Evolutionary conservation across 2,888 invertebrate genomes (phyloP), one percentile per base, ranked within the genome.

Genomic region (Biston betularia): DNA sequence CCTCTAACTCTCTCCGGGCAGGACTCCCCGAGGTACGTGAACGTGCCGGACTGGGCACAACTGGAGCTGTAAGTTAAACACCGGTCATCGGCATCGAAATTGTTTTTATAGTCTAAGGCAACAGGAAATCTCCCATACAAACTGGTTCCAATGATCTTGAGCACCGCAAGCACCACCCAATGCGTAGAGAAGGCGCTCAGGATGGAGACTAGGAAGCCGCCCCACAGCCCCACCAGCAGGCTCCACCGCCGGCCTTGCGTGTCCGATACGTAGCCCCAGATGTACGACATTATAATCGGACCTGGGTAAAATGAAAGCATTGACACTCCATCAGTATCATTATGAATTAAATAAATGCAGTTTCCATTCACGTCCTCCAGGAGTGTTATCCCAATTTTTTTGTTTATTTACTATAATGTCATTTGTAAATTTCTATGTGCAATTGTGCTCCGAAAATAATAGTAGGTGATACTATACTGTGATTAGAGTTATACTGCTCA

Each of bases 21-120:
- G 57, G 92, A 93, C 73, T 94, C 94, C 0, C 94, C 94, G 14
- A 94, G 80, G 62, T 90, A 80, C 11, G 93, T 89, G 65, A 91
- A 94, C 0, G 90, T 84, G 15, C 88, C 60, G 0, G 72, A 63
- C 49, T 75, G 75, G 2, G 69, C 73, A 9, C 60, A 60, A 33
- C 74, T 72, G 12, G 71, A 75, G 12, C 75, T 74, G 57, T 14
- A 54, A 54, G 11, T 12, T 0, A 45, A 45, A 45, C n/a, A 45
- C 10, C 38, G 58, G 24, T 24, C 24, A 3, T 1, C 3, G 24
- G 24, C 24, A 24, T 24, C 24, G 24, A 24, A 24, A 24, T 2
- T 24, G 24, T 24, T 24, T 3, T 24, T 24, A 14, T 44, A 49
- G 11, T 35, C 8, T 61, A 7, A 11, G 14, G 1, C 24, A 45